Base-by-base conservation (phyloP, 2,797 vertebrate genomes). In the Prunella strophiata region DNA sequence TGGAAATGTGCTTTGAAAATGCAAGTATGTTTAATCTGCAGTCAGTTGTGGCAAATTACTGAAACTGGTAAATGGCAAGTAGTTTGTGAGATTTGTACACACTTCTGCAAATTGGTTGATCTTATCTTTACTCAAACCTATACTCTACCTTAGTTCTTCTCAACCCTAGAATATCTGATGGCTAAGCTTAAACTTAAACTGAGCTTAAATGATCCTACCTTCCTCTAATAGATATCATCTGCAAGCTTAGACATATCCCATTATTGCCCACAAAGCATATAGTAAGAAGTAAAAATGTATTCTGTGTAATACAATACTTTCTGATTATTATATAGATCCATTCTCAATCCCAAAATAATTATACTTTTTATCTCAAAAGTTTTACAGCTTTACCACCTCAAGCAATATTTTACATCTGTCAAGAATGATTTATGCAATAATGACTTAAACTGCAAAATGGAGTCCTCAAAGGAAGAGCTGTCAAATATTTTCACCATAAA, bases 341-440 rank as follows among this genome's bases (percentile, higher is more conserved):
- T 94, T 82, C 75, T 97, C 86, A 90, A 48, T 78, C 65, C 75
- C 55, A 20, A 73, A 55, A 57, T 97, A 98, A 97, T 98, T 96
- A 96, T 78, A 96, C 79, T 96, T 97, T 95, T 94, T 94, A 94
- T 97, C 96, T 97, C 97, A 97, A 97, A 97, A 97, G 94, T 97
- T 97, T 97, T 97, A 96, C 91, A 97, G 96, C 88, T 97, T 96
- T 96, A 97, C 93, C 88, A 98, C 97, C 96, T 97, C 95, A 96
- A 98, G 97, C 96, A 98, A 83, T 97, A 97, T 96, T 97, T 97
- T 97, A 97, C 95, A 97, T 95, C 96, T 98, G 98, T 98, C 98
- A 97, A 93, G 89, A 97, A 96, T 94, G 97, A 98, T 98, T 98
- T 98, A 97, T 97, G 93, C 91, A 97, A 97, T 98, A 98, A 98